Percentiles rank a stretch among this genome's conserved stretches.
Evolutionary conservation across 2,113 vertebrate species (phyloP).

Genomic region (Petaurus breviceps): DNA sequence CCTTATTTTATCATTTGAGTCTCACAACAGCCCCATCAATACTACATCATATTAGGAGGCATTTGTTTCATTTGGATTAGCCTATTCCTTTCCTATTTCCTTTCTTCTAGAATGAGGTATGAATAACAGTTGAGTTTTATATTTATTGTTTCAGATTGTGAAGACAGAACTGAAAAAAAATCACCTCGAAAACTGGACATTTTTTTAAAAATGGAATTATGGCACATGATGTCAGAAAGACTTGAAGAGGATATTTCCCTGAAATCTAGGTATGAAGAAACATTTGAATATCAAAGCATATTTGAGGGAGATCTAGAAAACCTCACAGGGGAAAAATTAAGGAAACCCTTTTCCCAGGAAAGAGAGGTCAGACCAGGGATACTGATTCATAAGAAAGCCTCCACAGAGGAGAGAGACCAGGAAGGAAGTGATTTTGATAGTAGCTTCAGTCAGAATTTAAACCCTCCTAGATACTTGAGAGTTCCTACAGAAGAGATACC

Average conservation of each 20-base stretch:
- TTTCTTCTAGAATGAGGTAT: background rate
- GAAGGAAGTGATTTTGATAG: background rate
- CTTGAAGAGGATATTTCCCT: background rate
- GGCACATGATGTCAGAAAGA: background rate
- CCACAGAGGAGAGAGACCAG: background rate
- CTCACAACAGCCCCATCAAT: background rate
- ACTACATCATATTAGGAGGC: background rate
- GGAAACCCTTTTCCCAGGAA: background rate
- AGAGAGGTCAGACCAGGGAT: background rate
- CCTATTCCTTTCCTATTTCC: background rate
- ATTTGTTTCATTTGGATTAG: background rate
- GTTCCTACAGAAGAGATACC: slow-evolving; percentile 3
- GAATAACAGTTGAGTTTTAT: background rate
- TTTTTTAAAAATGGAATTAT: slow-evolving; percentile 6
- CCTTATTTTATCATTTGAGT: background rate
- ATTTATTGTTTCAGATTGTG: slow-evolving; percentile 67
- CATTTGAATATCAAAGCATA: background rate
- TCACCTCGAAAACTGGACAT: background rate
- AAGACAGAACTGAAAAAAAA: slow-evolving; percentile 14
- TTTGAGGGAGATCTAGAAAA: slow-evolving; percentile 21
- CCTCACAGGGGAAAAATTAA: background rate
- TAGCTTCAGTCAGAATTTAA: background rate
- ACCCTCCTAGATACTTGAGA: background rate
- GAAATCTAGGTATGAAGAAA: background rate
- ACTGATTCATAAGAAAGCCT: background rate